Conservation (phyloP, 2,797 vertebrate species). For the Meda fulgida region DNA sequence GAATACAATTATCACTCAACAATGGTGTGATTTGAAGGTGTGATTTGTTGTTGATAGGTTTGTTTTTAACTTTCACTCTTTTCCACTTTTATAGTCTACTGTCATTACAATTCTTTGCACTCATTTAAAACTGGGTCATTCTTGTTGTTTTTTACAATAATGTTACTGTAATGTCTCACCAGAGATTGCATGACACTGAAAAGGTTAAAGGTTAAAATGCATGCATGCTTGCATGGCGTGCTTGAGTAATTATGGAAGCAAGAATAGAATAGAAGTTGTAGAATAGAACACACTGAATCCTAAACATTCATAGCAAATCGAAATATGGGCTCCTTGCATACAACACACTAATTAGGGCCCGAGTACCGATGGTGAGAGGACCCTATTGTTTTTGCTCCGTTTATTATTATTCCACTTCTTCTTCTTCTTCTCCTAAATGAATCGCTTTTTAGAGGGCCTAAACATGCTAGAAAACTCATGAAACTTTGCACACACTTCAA, state of each 20-base stretch:
- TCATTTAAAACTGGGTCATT: not conserved
- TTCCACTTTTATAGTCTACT: not conserved
- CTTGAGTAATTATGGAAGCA: not conserved
- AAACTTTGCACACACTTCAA: no score
- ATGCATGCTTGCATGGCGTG: not conserved
- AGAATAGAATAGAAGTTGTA: not conserved
- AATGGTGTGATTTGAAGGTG: not conserved
- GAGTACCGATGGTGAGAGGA: no score
- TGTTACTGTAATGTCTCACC: not conserved
- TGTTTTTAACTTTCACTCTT: not conserved
- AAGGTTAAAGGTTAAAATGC: not conserved
- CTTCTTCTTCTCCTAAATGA: no score
- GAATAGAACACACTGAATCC: not conserved
- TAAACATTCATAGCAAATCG: not conserved
- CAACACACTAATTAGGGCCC: not conserved
- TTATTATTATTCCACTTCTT: no score
- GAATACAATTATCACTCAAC: not conserved
- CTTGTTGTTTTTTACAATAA: not conserved
- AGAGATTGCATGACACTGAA: not conserved
- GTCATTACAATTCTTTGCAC: not conserved
- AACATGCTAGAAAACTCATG: no score
- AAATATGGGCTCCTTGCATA: not conserved
- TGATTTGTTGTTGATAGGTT: not conserved
- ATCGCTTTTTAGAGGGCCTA: no score
- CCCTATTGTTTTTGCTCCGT: no score